phyloP scores from a whole-genome alignment of 2,797 vertebrate genomes.

The Sardinella longiceps region DNA sequence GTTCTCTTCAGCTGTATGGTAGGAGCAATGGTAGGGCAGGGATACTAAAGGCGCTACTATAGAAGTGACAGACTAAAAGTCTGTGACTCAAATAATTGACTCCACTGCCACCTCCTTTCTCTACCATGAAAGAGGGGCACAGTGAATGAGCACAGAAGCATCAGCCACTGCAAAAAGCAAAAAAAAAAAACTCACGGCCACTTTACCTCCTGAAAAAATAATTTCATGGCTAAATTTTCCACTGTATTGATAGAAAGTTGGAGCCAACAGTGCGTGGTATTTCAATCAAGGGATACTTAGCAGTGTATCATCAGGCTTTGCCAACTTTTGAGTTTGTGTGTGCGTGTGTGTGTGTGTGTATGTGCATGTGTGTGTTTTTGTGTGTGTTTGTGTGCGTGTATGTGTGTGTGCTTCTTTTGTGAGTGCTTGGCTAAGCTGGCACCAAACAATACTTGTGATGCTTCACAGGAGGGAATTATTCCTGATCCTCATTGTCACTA shows the following conservation, averaged over 20 bases:
- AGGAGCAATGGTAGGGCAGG: background rate
- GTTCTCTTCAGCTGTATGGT: background rate
- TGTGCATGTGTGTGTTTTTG: background rate
- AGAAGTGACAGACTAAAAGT: background rate
- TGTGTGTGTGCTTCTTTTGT: background rate
- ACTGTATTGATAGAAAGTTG: background rate
- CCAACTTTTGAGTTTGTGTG: background rate
- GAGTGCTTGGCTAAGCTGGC: constrained; percentile 20
- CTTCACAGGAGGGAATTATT: constrained; percentile 50
- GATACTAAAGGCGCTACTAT: background rate
- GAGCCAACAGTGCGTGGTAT: background rate
- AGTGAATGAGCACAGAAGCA: background rate
- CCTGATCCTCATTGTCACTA: constrained; percentile 67
- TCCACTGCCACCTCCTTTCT: background rate
- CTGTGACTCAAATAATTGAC: background rate
- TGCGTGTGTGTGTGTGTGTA: background rate
- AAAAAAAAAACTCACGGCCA: background rate
- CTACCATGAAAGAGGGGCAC: background rate
- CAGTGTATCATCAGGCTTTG: background rate
- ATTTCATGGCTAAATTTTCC: background rate
- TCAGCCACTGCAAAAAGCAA: background rate
- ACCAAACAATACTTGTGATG: constrained; percentile 35
- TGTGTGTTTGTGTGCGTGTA: background rate
- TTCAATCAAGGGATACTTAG: background rate
- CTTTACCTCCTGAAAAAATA: background rate